phyloP scores from a whole-genome alignment of 2,113 vertebrate genomes.

The Ctenomys sociabilis region DNA sequence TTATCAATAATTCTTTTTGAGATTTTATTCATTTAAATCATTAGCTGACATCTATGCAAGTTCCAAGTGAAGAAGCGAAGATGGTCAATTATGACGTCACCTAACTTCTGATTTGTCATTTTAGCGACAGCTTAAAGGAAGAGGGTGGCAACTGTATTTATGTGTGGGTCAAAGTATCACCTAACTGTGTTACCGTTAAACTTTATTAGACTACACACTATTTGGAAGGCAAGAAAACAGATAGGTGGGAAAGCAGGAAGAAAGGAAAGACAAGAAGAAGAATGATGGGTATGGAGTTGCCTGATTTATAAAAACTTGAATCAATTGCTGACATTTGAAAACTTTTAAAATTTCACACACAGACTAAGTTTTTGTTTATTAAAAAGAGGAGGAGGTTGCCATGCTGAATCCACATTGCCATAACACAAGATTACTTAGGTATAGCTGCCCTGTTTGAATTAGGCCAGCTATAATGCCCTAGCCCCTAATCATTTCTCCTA shows the following conservation, averaged over 20 bases:
- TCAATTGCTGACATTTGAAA: neutral
- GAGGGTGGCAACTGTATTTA: neutral
- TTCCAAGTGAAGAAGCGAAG: conserved; percentile 5
- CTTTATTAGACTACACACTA: neutral
- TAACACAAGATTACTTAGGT: too few relatives aligned
- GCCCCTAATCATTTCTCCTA: neutral
- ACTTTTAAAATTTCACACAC: neutral
- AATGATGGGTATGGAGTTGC: neutral
- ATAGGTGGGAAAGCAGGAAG: neutral
- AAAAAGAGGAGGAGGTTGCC: neutral
- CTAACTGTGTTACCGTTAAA: neutral
- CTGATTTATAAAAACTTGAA: neutral
- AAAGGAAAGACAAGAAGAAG: neutral
- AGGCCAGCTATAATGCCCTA: too few relatives aligned
- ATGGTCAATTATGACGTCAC: neutral
- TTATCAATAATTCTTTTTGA: neutral
- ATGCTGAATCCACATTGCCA: neutral
- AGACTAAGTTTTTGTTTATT: neutral
- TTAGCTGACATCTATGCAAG: neutral
- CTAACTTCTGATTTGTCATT: conserved; percentile 33
- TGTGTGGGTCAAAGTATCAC: neutral
- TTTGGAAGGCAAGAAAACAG: neutral
- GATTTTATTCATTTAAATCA: neutral
- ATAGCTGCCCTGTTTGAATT: neutral
- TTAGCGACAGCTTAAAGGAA: neutral